Conservation (phyloP, 2,888 invertebrate species). For the Lottia gigantea region DNA sequence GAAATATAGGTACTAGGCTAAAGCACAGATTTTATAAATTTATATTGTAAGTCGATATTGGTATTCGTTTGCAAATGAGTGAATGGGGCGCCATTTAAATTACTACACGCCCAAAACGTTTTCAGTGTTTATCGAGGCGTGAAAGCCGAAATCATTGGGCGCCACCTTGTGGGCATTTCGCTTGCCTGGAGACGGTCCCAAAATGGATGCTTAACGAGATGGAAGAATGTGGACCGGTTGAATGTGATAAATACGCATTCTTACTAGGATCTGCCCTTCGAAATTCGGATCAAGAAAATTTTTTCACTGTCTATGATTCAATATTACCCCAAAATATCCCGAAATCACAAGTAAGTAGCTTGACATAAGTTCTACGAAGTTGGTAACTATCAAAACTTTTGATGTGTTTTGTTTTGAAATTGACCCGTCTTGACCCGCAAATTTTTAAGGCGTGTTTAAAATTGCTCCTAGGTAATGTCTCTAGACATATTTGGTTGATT, state of each 20-base stretch:
- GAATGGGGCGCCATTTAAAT: no score
- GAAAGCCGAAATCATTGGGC: neutral
- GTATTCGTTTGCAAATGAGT: no score
- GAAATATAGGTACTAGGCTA: no score
- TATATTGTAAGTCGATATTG: no score
- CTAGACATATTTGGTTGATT: no score
- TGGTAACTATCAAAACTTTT: constrained; percentile 9
- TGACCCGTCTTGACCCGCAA: neutral
- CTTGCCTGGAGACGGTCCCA: constrained; percentile 12
- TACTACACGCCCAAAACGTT: no score
- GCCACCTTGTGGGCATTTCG: neutral
- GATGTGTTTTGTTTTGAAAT: constrained; percentile 20
- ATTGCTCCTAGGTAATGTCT: no score
- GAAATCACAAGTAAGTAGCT: constrained; percentile 47
- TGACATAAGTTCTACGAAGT: neutral
- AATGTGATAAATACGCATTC: constrained; percentile 59
- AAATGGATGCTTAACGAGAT: constrained; percentile 23
- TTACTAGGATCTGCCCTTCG: constrained; percentile 59
- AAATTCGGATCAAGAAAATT: constrained; percentile 58
- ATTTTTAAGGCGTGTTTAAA: no score
- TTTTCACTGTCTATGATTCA: constrained; percentile 57
- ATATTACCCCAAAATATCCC: constrained; percentile 55
- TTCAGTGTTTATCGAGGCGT: no score
- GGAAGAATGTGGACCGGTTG: constrained; percentile 29
- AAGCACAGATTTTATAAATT: no score